These are phyloP conservation scores for Mactromeris polynyma DNA, from an alignment of 2,888 invertebrate genomes.

Conservation along the genomic window DNA sequence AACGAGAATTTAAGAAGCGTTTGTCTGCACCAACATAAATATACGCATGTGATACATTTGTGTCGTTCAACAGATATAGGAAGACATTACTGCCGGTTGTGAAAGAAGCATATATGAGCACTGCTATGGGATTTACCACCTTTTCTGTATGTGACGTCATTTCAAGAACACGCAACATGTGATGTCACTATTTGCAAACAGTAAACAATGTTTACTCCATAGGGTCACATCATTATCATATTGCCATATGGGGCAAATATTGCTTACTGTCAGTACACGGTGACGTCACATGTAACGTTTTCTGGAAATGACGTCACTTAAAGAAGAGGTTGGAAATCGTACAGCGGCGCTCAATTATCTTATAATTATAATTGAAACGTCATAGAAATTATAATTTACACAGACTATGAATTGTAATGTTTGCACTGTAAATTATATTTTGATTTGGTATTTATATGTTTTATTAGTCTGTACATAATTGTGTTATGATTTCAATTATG, in stretches of 20 bases:
- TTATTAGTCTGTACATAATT: slow-evolving; percentile 1
- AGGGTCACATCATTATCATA: no score
- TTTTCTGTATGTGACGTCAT: background rate
- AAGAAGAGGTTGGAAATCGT: no score
- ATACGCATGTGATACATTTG: background rate
- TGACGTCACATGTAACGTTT: no score
- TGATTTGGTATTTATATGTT: slow-evolving; percentile 14
- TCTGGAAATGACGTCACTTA: no score
- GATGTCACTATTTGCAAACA: no score
- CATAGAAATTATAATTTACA: background rate
- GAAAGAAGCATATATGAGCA: background rate
- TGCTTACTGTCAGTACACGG: no score
- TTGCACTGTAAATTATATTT: background rate
- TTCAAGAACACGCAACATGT: no score
- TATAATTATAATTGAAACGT: background rate
- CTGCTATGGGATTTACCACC: no score
- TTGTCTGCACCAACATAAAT: background rate
- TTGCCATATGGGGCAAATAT: no score
- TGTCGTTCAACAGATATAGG: background rate
- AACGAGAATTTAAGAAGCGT: background rate
- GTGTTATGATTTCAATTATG: background rate
- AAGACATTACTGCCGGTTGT: background rate
- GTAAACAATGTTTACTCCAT: no score
- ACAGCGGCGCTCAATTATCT: no score
- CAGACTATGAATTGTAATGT: background rate